Evolutionary conservation across 1,140 invertebrate species (phyloP), one percentile per base, ranked within the genome.

Genomic region (Sminthurinus signatus): DNA sequence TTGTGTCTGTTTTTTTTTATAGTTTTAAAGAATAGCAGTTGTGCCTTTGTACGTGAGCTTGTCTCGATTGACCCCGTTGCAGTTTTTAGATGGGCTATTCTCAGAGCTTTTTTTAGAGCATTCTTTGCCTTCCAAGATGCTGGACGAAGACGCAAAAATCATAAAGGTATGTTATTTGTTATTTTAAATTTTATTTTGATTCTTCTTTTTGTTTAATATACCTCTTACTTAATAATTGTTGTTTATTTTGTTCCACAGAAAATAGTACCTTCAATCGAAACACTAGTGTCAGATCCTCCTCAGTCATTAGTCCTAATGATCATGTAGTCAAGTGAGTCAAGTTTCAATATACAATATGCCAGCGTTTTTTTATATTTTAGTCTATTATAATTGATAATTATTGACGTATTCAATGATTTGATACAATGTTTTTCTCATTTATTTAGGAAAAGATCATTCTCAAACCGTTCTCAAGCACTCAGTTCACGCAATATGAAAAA

Each of bases 61-160:
- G 91, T 96, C 48, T 92, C 92, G 21, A 88, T 89, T 19, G 93
- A 96, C 80, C 93, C 93, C 0, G 91, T 96, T 0, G 93, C 94
- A 25, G 89, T 96, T 10, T 93, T 96, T 74, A 81, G 93, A 60
- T 98, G 94, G 94, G 90, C 91, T 1, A 92, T 96, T 64, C 81
- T 97, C 8, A 80, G 93, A 60, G 89, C 91, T 17, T 94, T 95
- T 76, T 93, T 87, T 76, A 84, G 91, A 65, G 91, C 91, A 31
- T 88, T 93, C 76, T 93, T 92, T 79, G 91, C 93, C 27, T 98
- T 97, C 77, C 83, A 50, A 70, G 88, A 89, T 75, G 88, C 90
- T 57, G 91, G 89, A 2, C 81, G 85, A 44, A 81, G 81, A 70
- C 86, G 88, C 39, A 42, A 42, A 42, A 10, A 42, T 12, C 10